phyloP scores from a whole-genome alignment of 2,888 invertebrate species.

The Syritta pipiens region DNA sequence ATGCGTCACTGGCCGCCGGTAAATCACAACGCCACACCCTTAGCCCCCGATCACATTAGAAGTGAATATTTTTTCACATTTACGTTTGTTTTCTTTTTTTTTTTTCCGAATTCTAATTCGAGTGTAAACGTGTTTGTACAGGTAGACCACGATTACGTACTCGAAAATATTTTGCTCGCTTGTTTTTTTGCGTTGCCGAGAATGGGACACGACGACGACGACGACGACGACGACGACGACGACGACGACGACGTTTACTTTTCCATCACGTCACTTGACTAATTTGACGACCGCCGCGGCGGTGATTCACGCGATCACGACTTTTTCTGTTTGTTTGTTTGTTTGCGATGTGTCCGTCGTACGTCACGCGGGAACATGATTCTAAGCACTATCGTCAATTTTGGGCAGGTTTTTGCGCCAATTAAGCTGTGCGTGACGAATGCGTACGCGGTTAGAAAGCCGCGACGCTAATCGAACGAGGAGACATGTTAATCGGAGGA shows the following conservation, averaged over 20 bases:
- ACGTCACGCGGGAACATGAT: conserved; percentile 11
- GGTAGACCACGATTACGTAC: conserved; percentile 9
- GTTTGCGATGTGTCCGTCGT: not conserved
- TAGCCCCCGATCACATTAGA: not conserved
- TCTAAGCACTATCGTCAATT: not conserved
- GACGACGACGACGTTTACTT: conserved; percentile 3
- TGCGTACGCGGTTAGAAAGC: not conserved
- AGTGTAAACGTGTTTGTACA: conserved; percentile 4
- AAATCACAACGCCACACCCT: conserved; percentile 13
- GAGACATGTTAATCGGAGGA: conserved; percentile 22
- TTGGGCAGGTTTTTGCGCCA: not conserved
- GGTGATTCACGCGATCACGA: conserved; percentile 17
- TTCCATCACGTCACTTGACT: conserved; percentile 10
- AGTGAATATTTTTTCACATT: too few species aligned
- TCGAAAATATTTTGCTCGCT: not conserved
- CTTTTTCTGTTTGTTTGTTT: not conserved
- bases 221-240: too few species aligned
- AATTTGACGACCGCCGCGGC: not conserved
- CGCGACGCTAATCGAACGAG: not conserved
- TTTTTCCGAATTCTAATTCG: conserved; percentile 12
- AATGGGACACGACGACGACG: not conserved
- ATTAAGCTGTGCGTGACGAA: conserved; percentile 6
- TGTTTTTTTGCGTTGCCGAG: not conserved
- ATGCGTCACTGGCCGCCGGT: not conserved
- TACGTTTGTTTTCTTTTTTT: too few species aligned